phyloP scores from a whole-genome alignment of 1,140 invertebrate species.

The Cataglyphis hispanica region DNA sequence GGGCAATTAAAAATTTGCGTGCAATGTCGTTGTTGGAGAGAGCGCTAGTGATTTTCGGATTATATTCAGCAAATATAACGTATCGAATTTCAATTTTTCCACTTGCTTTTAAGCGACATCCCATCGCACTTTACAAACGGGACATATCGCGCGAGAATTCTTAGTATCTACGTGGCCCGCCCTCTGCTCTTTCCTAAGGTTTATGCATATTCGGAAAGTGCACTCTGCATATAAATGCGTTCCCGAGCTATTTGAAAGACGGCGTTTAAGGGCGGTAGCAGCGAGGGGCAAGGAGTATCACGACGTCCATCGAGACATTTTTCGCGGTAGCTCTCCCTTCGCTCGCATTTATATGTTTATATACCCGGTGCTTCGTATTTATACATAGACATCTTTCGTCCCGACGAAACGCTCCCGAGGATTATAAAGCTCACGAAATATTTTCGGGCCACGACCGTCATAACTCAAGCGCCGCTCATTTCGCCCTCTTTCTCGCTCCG shows the following conservation, averaged over 20 bases:
- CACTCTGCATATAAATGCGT: slow-evolving; percentile 76
- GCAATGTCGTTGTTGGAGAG: background rate
- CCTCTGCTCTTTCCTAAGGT: slow-evolving; percentile 61
- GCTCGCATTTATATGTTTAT: slow-evolving; percentile 69
- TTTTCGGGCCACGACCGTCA: slow-evolving; percentile 81
- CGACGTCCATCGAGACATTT: slow-evolving; percentile 74
- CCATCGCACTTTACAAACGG: slow-evolving; percentile 71
- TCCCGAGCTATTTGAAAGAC: slow-evolving; percentile 65
- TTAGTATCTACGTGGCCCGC: slow-evolving; percentile 60
- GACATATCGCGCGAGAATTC: slow-evolving; percentile 69
- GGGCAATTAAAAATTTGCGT: slow-evolving; percentile 35
- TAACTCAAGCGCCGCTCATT: slow-evolving; percentile 78
- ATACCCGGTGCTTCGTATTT: slow-evolving; percentile 67
- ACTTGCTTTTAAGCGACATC: slow-evolving; percentile 59
- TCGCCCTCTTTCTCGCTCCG: slow-evolving; percentile 65
- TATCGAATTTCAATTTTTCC: slow-evolving; percentile 74
- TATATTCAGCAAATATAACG: slow-evolving; percentile 23
- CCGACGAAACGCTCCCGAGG: slow-evolving; percentile 75
- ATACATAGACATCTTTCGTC: slow-evolving; percentile 66
- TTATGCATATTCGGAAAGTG: slow-evolving; percentile 77
- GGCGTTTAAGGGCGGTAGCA: slow-evolving; percentile 53
- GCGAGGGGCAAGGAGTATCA: slow-evolving; percentile 51
- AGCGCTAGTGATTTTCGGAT: background rate
- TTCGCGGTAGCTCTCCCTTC: slow-evolving; percentile 44
- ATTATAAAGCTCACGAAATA: slow-evolving; percentile 83